phyloP scores from a whole-genome alignment of 2,797 vertebrate genomes.

The Melanotaenia parkinsoni region DNA sequence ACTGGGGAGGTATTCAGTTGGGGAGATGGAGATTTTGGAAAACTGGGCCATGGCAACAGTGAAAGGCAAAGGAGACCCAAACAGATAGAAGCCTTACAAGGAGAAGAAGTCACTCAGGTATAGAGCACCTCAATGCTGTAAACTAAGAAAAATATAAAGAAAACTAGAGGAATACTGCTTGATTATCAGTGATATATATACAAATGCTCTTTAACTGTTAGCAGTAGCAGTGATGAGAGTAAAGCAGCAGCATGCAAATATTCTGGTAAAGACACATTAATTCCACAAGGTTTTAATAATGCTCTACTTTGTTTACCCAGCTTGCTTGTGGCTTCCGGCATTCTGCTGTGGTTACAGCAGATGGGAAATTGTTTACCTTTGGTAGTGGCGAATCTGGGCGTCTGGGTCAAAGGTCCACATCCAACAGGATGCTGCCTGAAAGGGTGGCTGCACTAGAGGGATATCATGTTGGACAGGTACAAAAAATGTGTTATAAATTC shows the following conservation, averaged over 20 bases:
- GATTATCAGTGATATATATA: too few species aligned
- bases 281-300: not conserved
- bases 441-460: conserved; percentile 84
- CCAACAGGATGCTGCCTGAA: conserved; percentile 87
- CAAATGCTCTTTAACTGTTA: too few species aligned
- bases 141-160: not conserved
- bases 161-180: too few species aligned
- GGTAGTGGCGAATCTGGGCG: conserved; percentile 87
- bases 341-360: conserved; percentile 85
- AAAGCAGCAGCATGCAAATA: not conserved
- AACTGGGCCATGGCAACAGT: conserved; percentile 87
- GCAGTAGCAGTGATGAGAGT: not conserved
- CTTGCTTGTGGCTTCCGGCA: conserved; percentile 86
- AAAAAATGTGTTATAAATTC: conserved; percentile 7
- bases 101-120: conserved; percentile 86
- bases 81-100: conserved; percentile 86
- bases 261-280: not conserved
- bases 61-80: conserved; percentile 86
- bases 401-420: conserved; percentile 85
- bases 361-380: conserved; percentile 87
- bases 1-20: conserved; percentile 89
- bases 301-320: conserved; percentile 52
- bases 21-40: conserved; percentile 88
- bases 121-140: not conserved
- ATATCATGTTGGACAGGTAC: conserved; percentile 83